Evolutionary conservation across 1,140 invertebrate species (phyloP).

Genomic region (Leguminivora glycinivorella): DNA sequence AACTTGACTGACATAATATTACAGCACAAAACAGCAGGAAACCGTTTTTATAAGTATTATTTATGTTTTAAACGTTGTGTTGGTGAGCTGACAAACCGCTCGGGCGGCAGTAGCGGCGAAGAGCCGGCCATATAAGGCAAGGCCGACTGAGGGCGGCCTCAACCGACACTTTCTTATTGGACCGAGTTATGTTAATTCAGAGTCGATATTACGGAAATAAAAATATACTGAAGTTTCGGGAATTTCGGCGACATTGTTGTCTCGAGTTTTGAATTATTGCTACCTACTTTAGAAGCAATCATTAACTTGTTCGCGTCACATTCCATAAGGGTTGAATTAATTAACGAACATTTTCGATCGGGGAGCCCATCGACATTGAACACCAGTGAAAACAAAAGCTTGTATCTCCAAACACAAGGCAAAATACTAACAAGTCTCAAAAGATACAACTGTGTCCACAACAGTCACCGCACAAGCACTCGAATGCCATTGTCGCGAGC

Average conservation of each 20-base stretch:
- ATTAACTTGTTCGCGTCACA: neutral
- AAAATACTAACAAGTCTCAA: neutral
- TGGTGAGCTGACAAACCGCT: neutral
- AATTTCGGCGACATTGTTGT: neutral
- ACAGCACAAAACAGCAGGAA: neutral
- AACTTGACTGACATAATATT: neutral
- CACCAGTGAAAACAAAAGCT: conserved; percentile 1
- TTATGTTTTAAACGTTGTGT: neutral
- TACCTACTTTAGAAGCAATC: too few relatives aligned
- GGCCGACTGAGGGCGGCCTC: conserved; percentile 53
- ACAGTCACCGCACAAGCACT: neutral
- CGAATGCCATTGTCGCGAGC: conserved; percentile 8
- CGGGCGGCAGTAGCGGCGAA: conserved; percentile 33
- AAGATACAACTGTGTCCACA: conserved; percentile 13
- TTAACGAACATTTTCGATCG: neutral
- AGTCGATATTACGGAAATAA: conserved; percentile 15
- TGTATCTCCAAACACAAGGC: neutral
- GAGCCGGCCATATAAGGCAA: conserved; percentile 60
- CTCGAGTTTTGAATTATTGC: neutral
- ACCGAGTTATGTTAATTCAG: conserved; percentile 18
- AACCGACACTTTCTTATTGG: conserved; percentile 46
- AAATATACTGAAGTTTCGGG: neutral
- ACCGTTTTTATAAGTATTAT: neutral
- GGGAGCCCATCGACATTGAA: neutral
- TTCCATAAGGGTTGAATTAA: neutral